Conservation (phyloP, 2,888 invertebrate species). For the Iselma pallidipennis region DNA sequence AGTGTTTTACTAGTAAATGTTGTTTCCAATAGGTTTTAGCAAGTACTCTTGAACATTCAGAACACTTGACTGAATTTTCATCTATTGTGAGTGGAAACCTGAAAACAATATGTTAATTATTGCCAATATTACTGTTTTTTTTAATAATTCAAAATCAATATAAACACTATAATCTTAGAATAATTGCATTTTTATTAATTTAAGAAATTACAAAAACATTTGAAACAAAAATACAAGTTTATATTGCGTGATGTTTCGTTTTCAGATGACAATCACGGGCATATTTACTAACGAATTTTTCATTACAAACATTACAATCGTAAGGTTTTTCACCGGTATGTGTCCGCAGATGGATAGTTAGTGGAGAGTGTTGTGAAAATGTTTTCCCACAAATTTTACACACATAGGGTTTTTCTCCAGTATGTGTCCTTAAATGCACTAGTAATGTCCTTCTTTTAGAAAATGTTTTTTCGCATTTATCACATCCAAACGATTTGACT, state of each 20-base stretch:
- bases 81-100: neutral
- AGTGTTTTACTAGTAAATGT: conserved; percentile 41
- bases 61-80: neutral
- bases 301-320: neutral
- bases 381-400: conserved; percentile 56
- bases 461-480: conserved; percentile 32
- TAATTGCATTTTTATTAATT: too few species aligned
- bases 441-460: too few species aligned
- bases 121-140: too few species aligned
- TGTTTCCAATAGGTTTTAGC: conserved; percentile 51
- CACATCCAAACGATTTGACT: conserved; percentile 22
- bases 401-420: conserved; percentile 20
- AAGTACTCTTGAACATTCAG: neutral
- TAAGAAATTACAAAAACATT: too few species aligned
- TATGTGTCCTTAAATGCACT: conserved; percentile 29
- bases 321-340: conserved; percentile 34
- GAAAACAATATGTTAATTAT: neutral
- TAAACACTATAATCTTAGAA: too few species aligned
- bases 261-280: neutral
- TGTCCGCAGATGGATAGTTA: conserved; percentile 50
- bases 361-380: conserved; percentile 58
- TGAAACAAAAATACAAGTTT: too few species aligned
- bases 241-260: neutral
- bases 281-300: neutral
- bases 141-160: too few species aligned